These are phyloP conservation scores for Abrostola triplasia DNA, from an alignment of 2,888 invertebrate genomes.

Conservation along the genomic window DNA sequence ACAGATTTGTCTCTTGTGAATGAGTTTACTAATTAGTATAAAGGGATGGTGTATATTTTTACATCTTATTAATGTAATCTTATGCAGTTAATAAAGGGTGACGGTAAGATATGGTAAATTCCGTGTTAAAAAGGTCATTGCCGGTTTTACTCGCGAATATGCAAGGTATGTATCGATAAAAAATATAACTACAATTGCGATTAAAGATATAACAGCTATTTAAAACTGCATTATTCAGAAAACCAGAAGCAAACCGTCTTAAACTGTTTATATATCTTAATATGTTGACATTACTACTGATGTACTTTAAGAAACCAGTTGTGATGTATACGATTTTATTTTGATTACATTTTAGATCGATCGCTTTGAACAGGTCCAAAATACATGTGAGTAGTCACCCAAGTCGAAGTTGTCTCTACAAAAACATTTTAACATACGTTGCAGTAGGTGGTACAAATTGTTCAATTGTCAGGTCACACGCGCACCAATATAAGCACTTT, in stretches of 20 bases:
- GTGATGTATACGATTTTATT: constrained; percentile 16
- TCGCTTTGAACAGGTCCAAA: constrained; percentile 36
- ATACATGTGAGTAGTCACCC: constrained; percentile 37
- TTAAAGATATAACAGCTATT: constrained; percentile 2
- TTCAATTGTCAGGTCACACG: constrained; percentile 58
- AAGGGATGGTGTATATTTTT: constrained; percentile 20
- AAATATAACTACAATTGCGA: constrained; percentile 12
- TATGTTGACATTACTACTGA: constrained; percentile 26
- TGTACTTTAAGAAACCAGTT: constrained; percentile 2
- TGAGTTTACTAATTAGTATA: constrained; percentile 28
- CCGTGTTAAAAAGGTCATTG: constrained; percentile 57
- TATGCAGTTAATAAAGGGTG: constrained; percentile 9
- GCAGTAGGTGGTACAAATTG: constrained; percentile 59
- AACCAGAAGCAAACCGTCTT: constrained; percentile 16
- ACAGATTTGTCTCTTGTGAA: constrained; percentile 11
- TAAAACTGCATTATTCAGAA: constrained; percentile 3
- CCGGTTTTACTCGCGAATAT: constrained; percentile 24
- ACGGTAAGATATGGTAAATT: constrained; percentile 8
- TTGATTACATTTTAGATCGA: constrained; percentile 15
- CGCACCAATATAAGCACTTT: constrained; percentile 66
- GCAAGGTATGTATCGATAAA: constrained; percentile 8
- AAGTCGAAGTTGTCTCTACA: constrained; percentile 22
- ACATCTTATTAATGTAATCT: constrained; percentile 8
- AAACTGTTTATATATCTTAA: constrained; percentile 13
- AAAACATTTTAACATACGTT: constrained; percentile 49